Percentiles rank a stretch among this genome's conserved stretches.
These are phyloP conservation scores for Gymnocheta viridis DNA, from an alignment of 2,888 invertebrate genomes.

Conservation along the genomic window DNA sequence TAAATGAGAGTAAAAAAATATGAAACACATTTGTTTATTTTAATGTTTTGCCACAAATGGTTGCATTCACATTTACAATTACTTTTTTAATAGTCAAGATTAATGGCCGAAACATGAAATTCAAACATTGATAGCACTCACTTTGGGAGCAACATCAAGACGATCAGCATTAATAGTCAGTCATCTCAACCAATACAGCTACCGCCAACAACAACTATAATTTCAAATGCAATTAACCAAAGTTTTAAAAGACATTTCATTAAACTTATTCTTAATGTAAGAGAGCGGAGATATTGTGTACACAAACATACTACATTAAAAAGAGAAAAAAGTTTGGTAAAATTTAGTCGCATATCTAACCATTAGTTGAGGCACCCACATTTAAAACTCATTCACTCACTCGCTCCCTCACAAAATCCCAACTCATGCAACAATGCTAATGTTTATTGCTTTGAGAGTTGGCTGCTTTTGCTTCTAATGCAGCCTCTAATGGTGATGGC, in stretches of 20 bases:
- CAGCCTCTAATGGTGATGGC: constrained; percentile 47
- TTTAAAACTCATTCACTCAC: constrained; percentile 44
- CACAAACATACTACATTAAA: not conserved
- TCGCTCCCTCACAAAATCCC: constrained; percentile 9
- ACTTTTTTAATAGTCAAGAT: constrained; percentile 50
- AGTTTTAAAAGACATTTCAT: constrained; percentile 43
- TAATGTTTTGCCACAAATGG: constrained; percentile 35
- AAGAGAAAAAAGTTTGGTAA: not conserved
- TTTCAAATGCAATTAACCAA: constrained; percentile 48
- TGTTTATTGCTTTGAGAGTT: constrained; percentile 34
- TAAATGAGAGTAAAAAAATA: constrained; percentile 13
- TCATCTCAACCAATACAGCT: not conserved
- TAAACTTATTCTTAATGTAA: constrained; percentile 47
- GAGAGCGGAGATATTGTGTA: constrained; percentile 21
- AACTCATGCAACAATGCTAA: constrained; percentile 38
- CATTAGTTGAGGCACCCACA: constrained; percentile 60
- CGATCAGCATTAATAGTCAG: constrained; percentile 8
- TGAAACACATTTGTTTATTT: constrained; percentile 9
- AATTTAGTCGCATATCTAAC: constrained; percentile 15
- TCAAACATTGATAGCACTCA: constrained; percentile 16
- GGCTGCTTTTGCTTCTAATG: constrained; percentile 4
- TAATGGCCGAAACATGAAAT: constrained; percentile 51
- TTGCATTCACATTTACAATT: constrained; percentile 31
- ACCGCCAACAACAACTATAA: constrained; percentile 10
- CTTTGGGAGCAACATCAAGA: constrained; percentile 25